These are phyloP conservation scores for Pholis gunnellus DNA, from an alignment of 2,113 vertebrate genomes.

Conservation along the genomic window DNA sequence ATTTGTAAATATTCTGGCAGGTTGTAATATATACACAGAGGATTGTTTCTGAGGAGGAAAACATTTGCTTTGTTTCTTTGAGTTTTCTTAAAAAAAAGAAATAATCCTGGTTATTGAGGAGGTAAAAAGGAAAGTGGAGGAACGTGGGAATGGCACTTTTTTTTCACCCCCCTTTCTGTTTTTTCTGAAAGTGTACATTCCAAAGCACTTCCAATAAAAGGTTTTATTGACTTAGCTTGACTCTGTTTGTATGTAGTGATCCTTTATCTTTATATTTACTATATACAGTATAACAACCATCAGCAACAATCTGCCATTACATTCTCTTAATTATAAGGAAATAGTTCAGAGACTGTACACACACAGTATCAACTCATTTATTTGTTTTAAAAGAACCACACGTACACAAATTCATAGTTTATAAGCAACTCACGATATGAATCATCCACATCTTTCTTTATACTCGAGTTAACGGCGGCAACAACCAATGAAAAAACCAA, in stretches of 20 bases:
- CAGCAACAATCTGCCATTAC: neutral
- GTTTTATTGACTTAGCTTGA: conserved; percentile 63
- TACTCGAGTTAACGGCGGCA: neutral
- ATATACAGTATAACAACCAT: neutral
- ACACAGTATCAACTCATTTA: neutral
- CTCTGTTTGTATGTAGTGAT: neutral
- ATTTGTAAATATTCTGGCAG: conserved; percentile 82
- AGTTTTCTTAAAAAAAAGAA: conserved; percentile 39
- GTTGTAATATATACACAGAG: conserved; percentile 74
- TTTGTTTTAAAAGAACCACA: neutral
- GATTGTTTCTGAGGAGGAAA: conserved; percentile 50
- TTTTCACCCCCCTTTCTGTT: conserved; percentile 9
- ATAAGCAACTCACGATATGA: neutral
- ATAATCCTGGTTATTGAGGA: conserved; percentile 55
- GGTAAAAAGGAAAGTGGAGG: conserved; percentile 31
- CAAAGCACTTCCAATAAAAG: conserved; percentile 79
- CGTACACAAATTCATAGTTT: neutral
- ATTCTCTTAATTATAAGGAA: neutral
- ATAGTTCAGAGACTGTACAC: neutral
- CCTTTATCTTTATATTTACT: neutral
- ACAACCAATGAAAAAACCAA: neutral
- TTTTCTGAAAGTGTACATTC: conserved; percentile 76
- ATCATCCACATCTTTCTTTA: neutral
- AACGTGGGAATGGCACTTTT: conserved; percentile 17
- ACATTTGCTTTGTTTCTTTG: conserved; percentile 46